A percentile compares a stretch with the other conserved stretches of the same genome.
Evolutionary conservation across 2,113 vertebrate genomes (phyloP).

Genomic region (Procapra przewalskii): DNA sequence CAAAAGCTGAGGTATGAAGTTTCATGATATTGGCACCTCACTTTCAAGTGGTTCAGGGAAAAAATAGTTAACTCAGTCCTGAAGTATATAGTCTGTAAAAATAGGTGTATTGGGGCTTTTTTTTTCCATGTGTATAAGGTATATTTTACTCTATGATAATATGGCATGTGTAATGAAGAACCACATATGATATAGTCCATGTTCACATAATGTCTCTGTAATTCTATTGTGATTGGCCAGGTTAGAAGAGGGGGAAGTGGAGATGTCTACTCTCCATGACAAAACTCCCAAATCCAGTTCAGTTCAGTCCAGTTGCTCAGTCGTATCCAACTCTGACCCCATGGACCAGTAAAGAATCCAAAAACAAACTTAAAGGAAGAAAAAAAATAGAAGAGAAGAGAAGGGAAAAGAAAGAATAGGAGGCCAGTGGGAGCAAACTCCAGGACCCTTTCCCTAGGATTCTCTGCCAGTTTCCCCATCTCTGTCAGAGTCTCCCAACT

Average conservation of each 20-base stretch:
- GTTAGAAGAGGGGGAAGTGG: background rate
- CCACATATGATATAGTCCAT: background rate
- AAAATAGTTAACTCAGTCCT: background rate
- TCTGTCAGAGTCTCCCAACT: background rate
- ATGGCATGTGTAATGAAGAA: background rate
- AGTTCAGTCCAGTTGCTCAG: background rate
- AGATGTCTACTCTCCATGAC: fast-evolving
- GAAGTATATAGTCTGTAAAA: background rate
- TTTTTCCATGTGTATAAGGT: background rate
- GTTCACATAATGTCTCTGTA: background rate
- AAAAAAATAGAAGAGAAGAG: background rate
- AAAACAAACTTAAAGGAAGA: background rate
- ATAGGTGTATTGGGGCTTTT: background rate
- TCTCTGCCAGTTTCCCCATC: background rate
- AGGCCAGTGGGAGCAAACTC: background rate
- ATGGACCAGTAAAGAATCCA: background rate
- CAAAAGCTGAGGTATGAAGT: background rate
- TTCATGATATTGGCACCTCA: background rate
- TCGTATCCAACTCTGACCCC: background rate
- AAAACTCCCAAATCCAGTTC: background rate
- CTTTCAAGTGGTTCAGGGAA: background rate
- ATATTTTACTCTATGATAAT: background rate
- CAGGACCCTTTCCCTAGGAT: background rate
- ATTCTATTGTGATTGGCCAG: background rate
- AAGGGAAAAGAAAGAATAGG: background rate